Percentiles rank a stretch among this genome's conserved stretches.
Evolutionary conservation across 2,113 vertebrate genomes (phyloP).

Genomic region (Galeopterus variegatus): DNA sequence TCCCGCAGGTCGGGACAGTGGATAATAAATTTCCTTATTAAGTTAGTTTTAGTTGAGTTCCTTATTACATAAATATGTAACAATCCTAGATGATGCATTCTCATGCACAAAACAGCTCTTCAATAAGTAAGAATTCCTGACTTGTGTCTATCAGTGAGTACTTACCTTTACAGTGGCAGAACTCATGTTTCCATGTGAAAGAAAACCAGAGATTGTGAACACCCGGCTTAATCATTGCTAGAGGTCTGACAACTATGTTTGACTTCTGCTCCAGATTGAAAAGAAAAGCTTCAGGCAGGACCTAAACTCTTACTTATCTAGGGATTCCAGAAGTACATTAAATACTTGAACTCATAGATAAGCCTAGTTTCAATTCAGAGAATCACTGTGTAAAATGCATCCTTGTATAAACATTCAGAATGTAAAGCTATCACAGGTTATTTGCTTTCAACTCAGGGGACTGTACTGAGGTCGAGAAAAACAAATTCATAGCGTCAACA

Average conservation of each 20-base stretch:
- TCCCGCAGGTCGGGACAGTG: too few species aligned
- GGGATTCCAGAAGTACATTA: constrained; percentile 17
- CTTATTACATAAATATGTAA: constrained; percentile 17
- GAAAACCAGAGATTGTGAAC: constrained; percentile 19
- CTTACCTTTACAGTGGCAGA: not conserved
- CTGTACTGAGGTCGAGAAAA: not conserved
- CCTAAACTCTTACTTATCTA: constrained; percentile 1
- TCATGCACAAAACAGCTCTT: constrained; percentile 38
- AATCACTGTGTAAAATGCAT: constrained; percentile 4
- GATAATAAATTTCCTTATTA: constrained; percentile 12
- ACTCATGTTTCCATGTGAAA: not conserved
- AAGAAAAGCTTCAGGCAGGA: constrained; percentile 12
- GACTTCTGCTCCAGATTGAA: not conserved
- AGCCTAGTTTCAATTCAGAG: constrained; percentile 5
- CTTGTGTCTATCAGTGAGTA: constrained; percentile 9
- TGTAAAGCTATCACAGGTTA: constrained; percentile 2
- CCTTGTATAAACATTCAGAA: not conserved
- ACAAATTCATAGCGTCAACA: not conserved
- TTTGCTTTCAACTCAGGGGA: not conserved
- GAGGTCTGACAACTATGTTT: constrained; percentile 3
- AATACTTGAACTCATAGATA: constrained; percentile 34
- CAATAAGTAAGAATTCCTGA: not conserved
- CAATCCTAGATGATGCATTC: not conserved
- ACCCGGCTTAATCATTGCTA: not conserved
- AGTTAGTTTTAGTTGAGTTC: constrained; percentile 53